Conservation (phyloP, 2,888 invertebrate species). For the Drosophila borealis region DNA sequence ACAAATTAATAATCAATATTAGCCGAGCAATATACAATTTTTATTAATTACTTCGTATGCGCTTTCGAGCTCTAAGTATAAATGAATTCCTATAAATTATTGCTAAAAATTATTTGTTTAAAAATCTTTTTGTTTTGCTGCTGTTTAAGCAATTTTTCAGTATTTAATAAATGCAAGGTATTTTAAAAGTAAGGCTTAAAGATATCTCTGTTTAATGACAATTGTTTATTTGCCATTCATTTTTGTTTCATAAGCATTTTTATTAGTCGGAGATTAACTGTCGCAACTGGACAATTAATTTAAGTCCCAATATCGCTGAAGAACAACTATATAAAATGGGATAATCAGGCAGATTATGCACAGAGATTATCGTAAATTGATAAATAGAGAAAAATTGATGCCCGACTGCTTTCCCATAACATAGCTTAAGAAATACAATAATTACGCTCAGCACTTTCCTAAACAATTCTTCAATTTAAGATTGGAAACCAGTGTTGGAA, state of each 20-base stretch:
- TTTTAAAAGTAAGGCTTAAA: background rate
- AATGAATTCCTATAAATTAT: slow-evolving; percentile 25
- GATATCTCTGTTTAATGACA: background rate
- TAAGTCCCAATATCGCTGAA: too few relatives aligned
- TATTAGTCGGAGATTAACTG: too few relatives aligned
- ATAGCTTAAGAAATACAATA: too few relatives aligned
- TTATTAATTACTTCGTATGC: slow-evolving; percentile 6
- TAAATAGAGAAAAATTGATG: too few relatives aligned
- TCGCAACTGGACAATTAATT: too few relatives aligned
- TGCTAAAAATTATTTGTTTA: slow-evolving; percentile 12
- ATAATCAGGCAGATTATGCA: too few relatives aligned
- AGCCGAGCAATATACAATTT: background rate
- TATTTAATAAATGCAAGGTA: too few relatives aligned
- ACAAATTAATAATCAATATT: background rate
- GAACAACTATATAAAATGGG: too few relatives aligned
- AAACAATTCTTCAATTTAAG: background rate
- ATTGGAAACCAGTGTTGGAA: background rate
- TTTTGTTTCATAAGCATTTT: too few relatives aligned
- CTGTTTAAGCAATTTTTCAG: slow-evolving; percentile 4
- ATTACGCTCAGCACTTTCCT: too few relatives aligned
- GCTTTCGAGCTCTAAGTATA: slow-evolving; percentile 1
- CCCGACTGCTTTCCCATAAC: too few relatives aligned
- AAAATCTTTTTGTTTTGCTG: background rate
- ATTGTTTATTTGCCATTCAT: background rate
- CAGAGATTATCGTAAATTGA: too few relatives aligned